phyloP scores from a whole-genome alignment of 2,797 vertebrate genomes.

The Iguana delicatissima region DNA sequence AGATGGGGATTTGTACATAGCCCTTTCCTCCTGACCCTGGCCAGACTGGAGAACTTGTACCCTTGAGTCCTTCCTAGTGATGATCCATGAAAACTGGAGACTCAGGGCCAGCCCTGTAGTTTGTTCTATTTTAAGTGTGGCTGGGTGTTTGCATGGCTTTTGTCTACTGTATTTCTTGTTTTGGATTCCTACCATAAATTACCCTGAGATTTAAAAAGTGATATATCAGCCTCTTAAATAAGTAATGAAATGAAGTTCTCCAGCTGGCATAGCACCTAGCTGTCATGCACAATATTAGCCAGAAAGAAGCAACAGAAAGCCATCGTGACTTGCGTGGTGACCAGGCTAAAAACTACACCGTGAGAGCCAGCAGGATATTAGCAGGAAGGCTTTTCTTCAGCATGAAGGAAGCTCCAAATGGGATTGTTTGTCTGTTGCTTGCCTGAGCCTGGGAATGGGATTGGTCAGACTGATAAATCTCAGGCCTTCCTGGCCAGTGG shows the following conservation, averaged over 20 bases:
- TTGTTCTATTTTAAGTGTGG: not conserved
- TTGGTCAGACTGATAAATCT: not conserved
- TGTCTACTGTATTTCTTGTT: not conserved
- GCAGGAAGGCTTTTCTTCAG: not conserved
- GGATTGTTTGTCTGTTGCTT: not conserved
- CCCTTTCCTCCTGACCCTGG: too few species aligned
- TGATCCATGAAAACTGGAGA: too few species aligned
- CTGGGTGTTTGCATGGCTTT: not conserved
- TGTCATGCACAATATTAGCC: not conserved
- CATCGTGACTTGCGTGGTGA: not conserved
- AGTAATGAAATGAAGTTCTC: not conserved
- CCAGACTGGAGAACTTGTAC: too few species aligned
- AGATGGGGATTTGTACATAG: too few species aligned
- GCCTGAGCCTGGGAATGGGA: not conserved
- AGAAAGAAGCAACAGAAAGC: not conserved
- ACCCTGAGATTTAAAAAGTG: not conserved
- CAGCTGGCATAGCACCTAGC: not conserved
- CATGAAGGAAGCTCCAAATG: not conserved
- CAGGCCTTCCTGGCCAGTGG: not conserved
- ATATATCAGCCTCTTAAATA: not conserved
- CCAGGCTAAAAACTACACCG: not conserved
- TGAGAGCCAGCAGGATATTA: not conserved
- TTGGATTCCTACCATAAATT: not conserved
- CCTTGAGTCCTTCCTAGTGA: too few species aligned
- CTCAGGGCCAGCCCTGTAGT: not conserved